Conservation (phyloP, 2,113 vertebrate species). For the Dendrocopos noguchii region DNA sequence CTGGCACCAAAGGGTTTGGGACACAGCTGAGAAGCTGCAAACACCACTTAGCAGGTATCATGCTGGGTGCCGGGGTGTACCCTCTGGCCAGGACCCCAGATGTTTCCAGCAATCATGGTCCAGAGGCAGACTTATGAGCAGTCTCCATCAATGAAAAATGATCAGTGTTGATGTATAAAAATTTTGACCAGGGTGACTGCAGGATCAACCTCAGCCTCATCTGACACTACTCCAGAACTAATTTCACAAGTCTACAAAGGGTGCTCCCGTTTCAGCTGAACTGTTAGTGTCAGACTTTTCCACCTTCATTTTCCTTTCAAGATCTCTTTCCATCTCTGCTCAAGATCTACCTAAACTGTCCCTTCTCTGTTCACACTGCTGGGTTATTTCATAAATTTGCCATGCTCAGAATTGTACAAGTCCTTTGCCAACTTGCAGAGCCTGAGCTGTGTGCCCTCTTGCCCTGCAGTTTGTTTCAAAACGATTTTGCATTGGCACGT, state of each 20-base stretch:
- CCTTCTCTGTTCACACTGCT: not conserved
- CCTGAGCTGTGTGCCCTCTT: not conserved
- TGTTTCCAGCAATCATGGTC: not conserved
- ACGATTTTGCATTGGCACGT: rapidly evolving
- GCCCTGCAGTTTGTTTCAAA: not conserved
- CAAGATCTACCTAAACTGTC: not conserved
- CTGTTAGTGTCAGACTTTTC: not conserved
- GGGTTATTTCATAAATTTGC: not conserved
- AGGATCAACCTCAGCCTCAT: not conserved
- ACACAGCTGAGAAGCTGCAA: not conserved
- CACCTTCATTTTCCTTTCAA: not conserved
- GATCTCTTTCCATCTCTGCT: not conserved
- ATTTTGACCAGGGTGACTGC: not conserved
- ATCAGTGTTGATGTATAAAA: rapidly evolving
- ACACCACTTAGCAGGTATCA: not conserved
- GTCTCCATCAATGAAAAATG: not conserved
- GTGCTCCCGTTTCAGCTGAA: not conserved
- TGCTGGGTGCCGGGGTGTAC: not conserved
- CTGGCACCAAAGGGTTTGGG: not conserved
- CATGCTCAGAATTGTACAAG: rapidly evolving
- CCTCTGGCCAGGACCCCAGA: not conserved
- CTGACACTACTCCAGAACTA: not conserved
- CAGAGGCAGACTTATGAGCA: not conserved
- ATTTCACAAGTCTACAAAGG: not conserved
- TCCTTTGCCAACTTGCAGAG: not conserved